Evolutionary conservation across 2,888 invertebrate genomes (phyloP).

Genomic region (Nasonia oneida): DNA sequence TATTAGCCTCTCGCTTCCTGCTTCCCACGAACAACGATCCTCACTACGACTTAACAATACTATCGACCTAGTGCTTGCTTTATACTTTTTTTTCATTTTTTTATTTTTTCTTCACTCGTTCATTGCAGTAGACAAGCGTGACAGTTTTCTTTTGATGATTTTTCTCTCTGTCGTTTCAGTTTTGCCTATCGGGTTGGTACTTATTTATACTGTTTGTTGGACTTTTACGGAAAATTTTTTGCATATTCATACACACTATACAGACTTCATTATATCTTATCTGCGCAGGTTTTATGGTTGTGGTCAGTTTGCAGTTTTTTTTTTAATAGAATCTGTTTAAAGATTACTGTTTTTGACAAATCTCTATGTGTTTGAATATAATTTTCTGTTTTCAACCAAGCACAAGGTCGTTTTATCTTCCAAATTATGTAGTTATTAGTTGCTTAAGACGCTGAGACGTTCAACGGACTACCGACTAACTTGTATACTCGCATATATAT

Average conservation of each 20-base stretch:
- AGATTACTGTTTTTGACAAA: neutral
- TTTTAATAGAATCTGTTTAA: neutral
- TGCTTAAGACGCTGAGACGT: constrained; percentile 59
- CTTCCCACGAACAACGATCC: constrained; percentile 65
- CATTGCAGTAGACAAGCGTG: constrained; percentile 43
- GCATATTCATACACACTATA: constrained; percentile 4
- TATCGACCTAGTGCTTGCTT: constrained; percentile 62
- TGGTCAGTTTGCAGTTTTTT: constrained; percentile 49
- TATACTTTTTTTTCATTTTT: constrained; percentile 44
- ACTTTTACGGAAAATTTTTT: constrained; percentile 15
- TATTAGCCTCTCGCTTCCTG: constrained; percentile 67
- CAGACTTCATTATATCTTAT: constrained; percentile 35
- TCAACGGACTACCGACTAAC: constrained; percentile 56
- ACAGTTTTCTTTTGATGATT: constrained; percentile 17
- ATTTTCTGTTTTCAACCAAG: constrained; percentile 53
- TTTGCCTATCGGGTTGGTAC: constrained; percentile 9
- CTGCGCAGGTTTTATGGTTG: constrained; percentile 44
- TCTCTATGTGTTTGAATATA: constrained; percentile 38
- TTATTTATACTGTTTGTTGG: constrained; percentile 20
- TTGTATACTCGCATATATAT: constrained; percentile 36
- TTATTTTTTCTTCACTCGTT: constrained; percentile 46
- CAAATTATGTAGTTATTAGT: constrained; percentile 57
- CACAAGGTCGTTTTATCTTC: constrained; percentile 64
- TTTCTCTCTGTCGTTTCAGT: neutral
- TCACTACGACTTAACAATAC: constrained; percentile 52